These are phyloP conservation scores for Oncorhynchus masou DNA, from an alignment of 2,113 vertebrate genomes.

Conservation along the genomic window DNA sequence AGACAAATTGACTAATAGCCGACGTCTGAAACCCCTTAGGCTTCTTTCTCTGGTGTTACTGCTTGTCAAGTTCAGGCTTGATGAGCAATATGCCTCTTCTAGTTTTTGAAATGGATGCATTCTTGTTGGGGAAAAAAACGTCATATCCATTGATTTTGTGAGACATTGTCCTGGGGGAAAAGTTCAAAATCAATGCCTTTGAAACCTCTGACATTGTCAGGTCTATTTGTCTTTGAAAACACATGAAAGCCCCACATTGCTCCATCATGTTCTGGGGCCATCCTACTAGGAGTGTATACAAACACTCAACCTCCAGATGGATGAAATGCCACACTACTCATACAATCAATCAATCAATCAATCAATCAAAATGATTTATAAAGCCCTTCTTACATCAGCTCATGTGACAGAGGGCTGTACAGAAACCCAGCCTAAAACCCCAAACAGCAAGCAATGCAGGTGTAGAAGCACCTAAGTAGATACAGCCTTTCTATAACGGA, in stretches of 20 bases:
- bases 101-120: conserved; percentile 44
- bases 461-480: no score
- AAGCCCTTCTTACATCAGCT: no score
- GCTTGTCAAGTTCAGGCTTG: conserved; percentile 54
- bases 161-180: conserved; percentile 35
- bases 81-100: conserved; percentile 46
- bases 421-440: no score
- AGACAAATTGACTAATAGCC: conserved; percentile 47
- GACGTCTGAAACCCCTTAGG: conserved; percentile 30
- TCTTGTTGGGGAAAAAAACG: conserved; percentile 46
- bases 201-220: conserved; percentile 50
- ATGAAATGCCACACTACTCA: background rate
- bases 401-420: no score
- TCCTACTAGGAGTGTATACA: conserved; percentile 14
- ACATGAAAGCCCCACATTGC: conserved; percentile 25
- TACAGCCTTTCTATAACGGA: no score
- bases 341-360: background rate
- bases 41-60: conserved; percentile 17
- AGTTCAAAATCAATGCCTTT: conserved; percentile 41
- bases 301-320: background rate
- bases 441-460: no score
- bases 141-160: conserved; percentile 25
- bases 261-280: conserved; percentile 30
- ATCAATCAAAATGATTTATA: no score
- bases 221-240: conserved; percentile 23